A percentile compares a stretch with the other conserved stretches of the same genome.
Evolutionary conservation across 2,113 vertebrate genomes (phyloP).

Genomic region (Edolisoma coerulescens): DNA sequence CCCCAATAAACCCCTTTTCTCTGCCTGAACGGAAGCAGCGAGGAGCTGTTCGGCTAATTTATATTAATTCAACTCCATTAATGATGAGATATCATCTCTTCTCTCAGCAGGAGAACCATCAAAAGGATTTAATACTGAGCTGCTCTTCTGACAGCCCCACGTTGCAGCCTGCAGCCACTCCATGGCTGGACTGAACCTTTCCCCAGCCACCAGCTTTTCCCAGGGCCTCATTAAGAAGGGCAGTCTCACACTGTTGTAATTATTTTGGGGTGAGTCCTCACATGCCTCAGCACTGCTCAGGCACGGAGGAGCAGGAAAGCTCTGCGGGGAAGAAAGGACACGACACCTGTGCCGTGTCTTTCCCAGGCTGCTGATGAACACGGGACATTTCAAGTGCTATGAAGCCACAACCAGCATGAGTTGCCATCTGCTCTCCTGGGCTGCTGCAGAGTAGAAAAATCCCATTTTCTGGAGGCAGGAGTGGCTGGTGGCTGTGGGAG

Average conservation of each 20-base stretch:
- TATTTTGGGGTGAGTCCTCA: background rate
- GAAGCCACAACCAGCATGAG: background rate
- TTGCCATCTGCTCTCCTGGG: background rate
- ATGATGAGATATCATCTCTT: slow-evolving; percentile 75
- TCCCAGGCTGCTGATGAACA: background rate
- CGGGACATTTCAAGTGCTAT: background rate
- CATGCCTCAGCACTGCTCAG: background rate
- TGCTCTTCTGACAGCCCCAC: background rate
- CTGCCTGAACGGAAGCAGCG: slow-evolving; percentile 57
- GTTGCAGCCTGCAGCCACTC: background rate
- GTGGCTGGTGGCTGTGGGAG: background rate
- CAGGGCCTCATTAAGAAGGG: background rate
- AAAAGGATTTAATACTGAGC: slow-evolving; percentile 65
- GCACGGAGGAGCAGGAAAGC: background rate
- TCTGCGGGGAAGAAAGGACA: background rate
- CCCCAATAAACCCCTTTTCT: slow-evolving; percentile 63
- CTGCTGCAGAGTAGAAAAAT: background rate
- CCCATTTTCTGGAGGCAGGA: background rate
- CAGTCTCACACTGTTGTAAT: background rate
- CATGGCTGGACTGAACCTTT: background rate
- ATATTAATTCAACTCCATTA: slow-evolving; percentile 82
- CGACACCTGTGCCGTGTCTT: fast-evolving
- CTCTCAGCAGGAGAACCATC: slow-evolving; percentile 55
- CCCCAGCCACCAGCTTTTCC: background rate
- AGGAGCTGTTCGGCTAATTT: slow-evolving; percentile 69